phyloP scores from a whole-genome alignment of 2,888 invertebrate species.

The Watsonalla binaria region DNA sequence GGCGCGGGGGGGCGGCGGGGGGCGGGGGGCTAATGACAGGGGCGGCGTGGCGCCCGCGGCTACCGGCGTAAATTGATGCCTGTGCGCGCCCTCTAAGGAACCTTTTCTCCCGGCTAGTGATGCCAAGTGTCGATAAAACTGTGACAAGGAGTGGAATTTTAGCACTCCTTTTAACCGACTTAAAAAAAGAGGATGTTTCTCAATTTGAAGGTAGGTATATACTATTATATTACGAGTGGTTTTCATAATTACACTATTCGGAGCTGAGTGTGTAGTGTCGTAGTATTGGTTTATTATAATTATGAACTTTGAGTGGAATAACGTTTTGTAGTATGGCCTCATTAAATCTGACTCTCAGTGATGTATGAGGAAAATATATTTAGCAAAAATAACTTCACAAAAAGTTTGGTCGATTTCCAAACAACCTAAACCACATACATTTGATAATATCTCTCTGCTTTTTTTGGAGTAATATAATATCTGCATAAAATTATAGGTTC shows the following conservation, averaged over 20 bases:
- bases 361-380: not conserved
- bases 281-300: not conserved
- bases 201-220: too few species aligned
- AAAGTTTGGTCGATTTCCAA: not conserved
- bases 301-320: not conserved
- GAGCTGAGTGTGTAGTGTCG: conserved; percentile 2
- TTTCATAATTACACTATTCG: not conserved
- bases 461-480: too few species aligned
- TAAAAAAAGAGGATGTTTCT: too few species aligned
- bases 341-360: not conserved
- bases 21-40: conserved; percentile 69
- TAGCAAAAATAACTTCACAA: not conserved
- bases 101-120: conserved; percentile 78
- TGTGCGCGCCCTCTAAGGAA: conserved; percentile 72
- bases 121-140: conserved; percentile 65
- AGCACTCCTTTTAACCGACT: conserved; percentile 10
- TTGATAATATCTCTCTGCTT: too few species aligned
- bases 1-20: conserved; percentile 25
- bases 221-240: not conserved
- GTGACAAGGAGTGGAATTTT: conserved; percentile 52
- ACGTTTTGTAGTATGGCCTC: not conserved
- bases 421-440: too few species aligned
- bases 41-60: conserved; percentile 75
- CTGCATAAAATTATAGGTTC: not conserved
- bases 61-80: conserved; percentile 77